Base-by-base conservation (phyloP, 2,797 vertebrate genomes). In the Tenualosa ilisha region DNA sequence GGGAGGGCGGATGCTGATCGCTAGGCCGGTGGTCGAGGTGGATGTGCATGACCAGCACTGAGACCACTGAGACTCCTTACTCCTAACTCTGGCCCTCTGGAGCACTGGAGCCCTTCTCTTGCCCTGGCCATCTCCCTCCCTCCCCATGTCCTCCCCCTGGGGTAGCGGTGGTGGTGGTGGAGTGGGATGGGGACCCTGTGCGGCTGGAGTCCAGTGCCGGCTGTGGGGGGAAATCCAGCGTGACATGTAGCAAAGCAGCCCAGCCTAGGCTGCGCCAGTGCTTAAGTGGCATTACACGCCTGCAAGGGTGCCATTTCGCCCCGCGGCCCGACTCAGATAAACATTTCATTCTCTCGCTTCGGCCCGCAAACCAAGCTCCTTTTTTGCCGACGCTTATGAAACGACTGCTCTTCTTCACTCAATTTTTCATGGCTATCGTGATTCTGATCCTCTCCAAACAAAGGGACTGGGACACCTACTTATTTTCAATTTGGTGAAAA, bases 141-240 rank as follows among this genome's bases (percentile, higher is more conserved):
- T 72, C 11, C 31, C 24, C 65, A 1, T 72, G 26, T 37, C 15
- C 17, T 72, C 37, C 68, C 68, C 17, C 40, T 46, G 40, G 37
- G 72, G 37, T 22, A 2, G 72, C 15, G 31, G 12, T 17, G 17
- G 54, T 22, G 54, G 54, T 12, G 20, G 54, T 22, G 54, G 54
- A 3, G 72, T 15, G 17, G 7, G 37, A 13, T 46, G 72, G 72
- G 37, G 26, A 3, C 40, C 56, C 43, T 82, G 83, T 24, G 81
- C 24, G 65, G 15, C 56, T 43, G 20, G 20, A 56, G 84, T 49
- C 49, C 63, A 84, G 59, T 53, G 63, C 68, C 82, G 59, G 81
- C 51, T 85, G 49, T 85, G 81, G 46, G 61, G 72, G 75, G 81
- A 86, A 85, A 89, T 86, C 63, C 88, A 89, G 84, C 83, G 53